These are phyloP conservation scores for Heteromurus nitidus DNA, from an alignment of 2,888 invertebrate species.

Conservation along the genomic window DNA sequence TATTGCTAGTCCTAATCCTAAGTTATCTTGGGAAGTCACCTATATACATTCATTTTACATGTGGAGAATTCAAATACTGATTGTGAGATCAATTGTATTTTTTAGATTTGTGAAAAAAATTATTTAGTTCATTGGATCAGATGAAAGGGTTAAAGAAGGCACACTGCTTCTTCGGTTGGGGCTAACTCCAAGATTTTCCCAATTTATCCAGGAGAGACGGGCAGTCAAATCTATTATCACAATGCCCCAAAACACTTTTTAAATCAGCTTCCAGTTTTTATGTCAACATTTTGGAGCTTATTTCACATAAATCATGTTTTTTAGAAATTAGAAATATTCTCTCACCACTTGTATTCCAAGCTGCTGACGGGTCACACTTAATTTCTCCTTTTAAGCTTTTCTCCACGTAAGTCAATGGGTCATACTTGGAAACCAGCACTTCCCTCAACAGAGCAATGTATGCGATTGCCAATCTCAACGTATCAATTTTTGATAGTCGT, in stretches of 20 bases:
- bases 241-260: conserved; percentile 34
- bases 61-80: no score
- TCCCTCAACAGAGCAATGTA: conserved; percentile 96
- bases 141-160: conserved; percentile 86
- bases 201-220: conserved; percentile 98
- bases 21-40: no score
- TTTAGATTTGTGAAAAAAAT: no score
- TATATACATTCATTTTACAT: no score
- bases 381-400: conserved; percentile 92
- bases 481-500: conserved; percentile 98
- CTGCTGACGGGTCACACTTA: conserved; percentile 86
- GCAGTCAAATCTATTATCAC: conserved; percentile 90
- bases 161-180: conserved; percentile 89
- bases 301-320: no score
- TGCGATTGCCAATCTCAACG: conserved; percentile 95
- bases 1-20: no score
- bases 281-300: no score
- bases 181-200: conserved; percentile 97
- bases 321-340: conserved; percentile 11
- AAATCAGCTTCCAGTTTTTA: no score
- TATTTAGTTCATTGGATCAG: conserved; percentile 77
- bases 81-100: no score
- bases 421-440: conserved; percentile 90
- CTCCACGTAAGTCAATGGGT: conserved; percentile 95
- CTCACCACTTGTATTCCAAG: conserved; percentile 97